Evolutionary conservation across 1,140 invertebrate species (phyloP).

Genomic region (Hirudo medicinalis): DNA sequence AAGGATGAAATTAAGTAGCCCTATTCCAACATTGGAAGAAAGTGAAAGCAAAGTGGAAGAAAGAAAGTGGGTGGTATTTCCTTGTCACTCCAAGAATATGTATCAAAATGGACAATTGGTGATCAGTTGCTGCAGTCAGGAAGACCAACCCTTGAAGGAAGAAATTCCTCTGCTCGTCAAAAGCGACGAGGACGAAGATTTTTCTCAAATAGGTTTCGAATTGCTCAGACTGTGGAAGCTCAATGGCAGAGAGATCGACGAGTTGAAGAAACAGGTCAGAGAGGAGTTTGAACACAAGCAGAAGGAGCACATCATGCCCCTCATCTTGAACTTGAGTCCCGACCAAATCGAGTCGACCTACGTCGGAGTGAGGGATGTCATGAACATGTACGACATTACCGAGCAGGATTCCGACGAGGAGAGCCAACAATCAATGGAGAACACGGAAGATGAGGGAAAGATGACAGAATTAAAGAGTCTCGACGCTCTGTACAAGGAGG

Average conservation of each 20-base stretch:
- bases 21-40: not conserved
- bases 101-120: not conserved
- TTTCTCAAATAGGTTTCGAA: not conserved
- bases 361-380: constrained; percentile 4
- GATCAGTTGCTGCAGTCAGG: not conserved
- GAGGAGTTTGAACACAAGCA: constrained; percentile 14
- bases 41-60: too few species aligned
- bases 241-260: constrained; percentile 3
- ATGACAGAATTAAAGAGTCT: constrained; percentile 7
- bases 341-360: constrained; percentile 15
- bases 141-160: not conserved
- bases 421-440: too few species aligned
- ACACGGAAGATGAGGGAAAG: constrained; percentile 3
- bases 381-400: constrained; percentile 9
- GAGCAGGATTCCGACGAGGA: not conserved
- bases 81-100: not conserved
- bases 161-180: not conserved
- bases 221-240: constrained; percentile 13
- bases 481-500: not conserved
- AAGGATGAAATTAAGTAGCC: not conserved
- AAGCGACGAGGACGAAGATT: not conserved
- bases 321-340: constrained; percentile 10
- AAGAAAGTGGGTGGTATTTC: not conserved
- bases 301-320: constrained; percentile 16
- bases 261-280: constrained; percentile 16